Evolutionary conservation across 2,113 vertebrate genomes (phyloP).

Genomic region (Cnemophilus loriae): DNA sequence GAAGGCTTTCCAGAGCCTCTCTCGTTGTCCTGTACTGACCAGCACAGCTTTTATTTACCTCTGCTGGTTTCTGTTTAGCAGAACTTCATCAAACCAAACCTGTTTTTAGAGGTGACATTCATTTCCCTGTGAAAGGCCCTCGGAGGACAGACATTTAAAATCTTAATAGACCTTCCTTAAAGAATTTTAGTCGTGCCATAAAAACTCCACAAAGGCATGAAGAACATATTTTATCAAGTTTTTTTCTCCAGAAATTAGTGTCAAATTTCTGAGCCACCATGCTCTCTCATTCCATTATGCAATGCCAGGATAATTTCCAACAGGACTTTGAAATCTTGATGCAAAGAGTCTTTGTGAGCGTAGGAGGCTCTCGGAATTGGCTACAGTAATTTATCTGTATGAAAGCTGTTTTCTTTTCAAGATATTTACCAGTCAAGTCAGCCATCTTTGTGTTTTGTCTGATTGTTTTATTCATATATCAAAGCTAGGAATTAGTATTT

Average conservation of each 20-base stretch:
- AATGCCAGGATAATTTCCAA: not conserved
- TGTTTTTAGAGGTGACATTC: not conserved
- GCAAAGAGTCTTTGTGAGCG: accelerated
- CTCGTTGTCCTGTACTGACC: not conserved
- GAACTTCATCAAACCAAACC: not conserved
- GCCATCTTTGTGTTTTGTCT: not conserved
- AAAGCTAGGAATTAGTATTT: not conserved
- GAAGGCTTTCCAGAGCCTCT: not conserved
- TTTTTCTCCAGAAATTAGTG: not conserved
- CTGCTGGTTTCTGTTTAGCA: not conserved
- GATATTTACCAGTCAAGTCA: not conserved
- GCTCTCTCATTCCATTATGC: not conserved
- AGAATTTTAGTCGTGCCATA: not conserved
- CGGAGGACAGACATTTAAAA: not conserved
- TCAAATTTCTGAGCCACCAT: not conserved
- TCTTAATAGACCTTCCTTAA: not conserved
- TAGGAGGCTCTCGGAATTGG: not conserved
- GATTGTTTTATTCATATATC: not conserved
- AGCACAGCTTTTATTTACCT: not conserved
- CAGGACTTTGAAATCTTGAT: not conserved
- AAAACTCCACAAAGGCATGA: not conserved
- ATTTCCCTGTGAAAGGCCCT: not conserved
- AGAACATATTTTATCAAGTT: not conserved
- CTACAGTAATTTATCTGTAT: not conserved
- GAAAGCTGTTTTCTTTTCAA: not conserved